Base-by-base conservation (phyloP, 2,888 invertebrate species). In the Coenonympha glycerion region DNA sequence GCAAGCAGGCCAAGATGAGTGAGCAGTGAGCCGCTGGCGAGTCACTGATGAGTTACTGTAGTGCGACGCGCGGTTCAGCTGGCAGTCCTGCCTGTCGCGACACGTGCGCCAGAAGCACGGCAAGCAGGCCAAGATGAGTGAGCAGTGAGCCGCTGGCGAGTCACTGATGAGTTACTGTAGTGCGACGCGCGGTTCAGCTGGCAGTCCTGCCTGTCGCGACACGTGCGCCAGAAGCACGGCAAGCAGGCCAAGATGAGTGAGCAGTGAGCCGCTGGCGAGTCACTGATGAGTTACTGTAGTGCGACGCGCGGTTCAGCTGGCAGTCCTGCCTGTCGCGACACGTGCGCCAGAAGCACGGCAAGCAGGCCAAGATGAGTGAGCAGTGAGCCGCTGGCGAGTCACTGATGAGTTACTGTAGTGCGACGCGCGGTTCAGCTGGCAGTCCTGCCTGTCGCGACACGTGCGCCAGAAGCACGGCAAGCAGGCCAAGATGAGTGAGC, bases 241-340 rank as follows among this genome's bases (percentile, higher is more conserved):
- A 30, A 18, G 3, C 9, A 8, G 2, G 18, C 18, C 2, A 36
- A 19, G 11, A 4, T 6, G 22, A 11, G 13, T 21, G 13, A 15
- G 4, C 37, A 40, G 2, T 26, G 34, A 34, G 16, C 13, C 1
- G 2, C 18, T 3, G n/a, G 6, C 8, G 11, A 36, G 6, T 19
- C 5, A 5, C 11, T 18, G 5, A 3, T 15, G 33, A 33, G 33
- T 16, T 6, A n/a, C n/a, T n/a, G 0, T 49, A 59, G 0, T 85
- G 85, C 53, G 64, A 69, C 0, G 82, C 83, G 0, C 60, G 73
- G 3, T 85, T 84, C 68, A 73, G 71, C 31, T 84, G 84, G 84
- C 76, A 73, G 49, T 82, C 82, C 2, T 85, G 84, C 40, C 65
- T 85, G 0, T 79, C 82, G 0, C 51, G 84, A 0, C 84, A 85